Percentiles rank a stretch among this genome's conserved stretches.
Conservation (phyloP, 2,797 vertebrate species). For the Artibeus jamaicensis region DNA sequence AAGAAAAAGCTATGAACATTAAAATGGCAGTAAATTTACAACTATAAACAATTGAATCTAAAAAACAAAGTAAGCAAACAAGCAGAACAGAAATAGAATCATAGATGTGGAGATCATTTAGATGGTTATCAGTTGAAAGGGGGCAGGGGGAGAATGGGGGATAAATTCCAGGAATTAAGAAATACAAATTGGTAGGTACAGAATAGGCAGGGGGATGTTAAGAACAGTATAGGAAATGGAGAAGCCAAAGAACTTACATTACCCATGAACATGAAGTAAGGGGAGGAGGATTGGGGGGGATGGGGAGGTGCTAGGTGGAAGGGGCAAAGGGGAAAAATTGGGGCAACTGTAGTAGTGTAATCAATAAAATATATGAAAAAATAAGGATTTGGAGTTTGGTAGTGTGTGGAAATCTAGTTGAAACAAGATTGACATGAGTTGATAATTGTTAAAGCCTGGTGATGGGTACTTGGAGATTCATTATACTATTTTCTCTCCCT, state of each 20-base stretch:
- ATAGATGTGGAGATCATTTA: no score
- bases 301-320: background rate
- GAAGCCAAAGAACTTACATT: background rate
- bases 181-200: background rate
- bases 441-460: background rate
- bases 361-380: background rate
- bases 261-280: background rate
- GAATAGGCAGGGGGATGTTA: background rate
- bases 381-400: background rate
- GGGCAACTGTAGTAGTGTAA: background rate
- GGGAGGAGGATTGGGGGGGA: background rate
- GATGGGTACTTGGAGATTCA: background rate
- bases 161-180: background rate
- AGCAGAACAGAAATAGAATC: background rate
- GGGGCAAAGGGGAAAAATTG: background rate
- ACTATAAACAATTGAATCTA: background rate
- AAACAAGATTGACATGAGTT: background rate
- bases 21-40: background rate
- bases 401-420: background rate
- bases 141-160: no score
- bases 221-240: background rate
- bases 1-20: background rate
- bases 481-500: slow-evolving; percentile 12
- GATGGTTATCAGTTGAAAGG: no score
- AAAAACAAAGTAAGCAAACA: background rate